Conservation (phyloP, 2,797 vertebrate species). For the Typhlichthys subterraneus region DNA sequence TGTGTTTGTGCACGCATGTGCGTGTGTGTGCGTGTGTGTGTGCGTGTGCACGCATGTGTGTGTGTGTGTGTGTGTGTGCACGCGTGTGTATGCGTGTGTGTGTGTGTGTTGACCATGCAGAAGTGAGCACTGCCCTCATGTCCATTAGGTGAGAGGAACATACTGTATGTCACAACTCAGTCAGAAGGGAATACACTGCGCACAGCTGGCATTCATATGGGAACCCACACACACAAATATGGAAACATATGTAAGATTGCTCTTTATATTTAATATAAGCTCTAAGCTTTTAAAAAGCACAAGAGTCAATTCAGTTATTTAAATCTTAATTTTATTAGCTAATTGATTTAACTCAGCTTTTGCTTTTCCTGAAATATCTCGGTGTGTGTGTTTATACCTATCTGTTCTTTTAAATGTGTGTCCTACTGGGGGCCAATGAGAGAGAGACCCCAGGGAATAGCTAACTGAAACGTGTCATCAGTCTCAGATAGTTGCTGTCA, state of each 20-base stretch:
- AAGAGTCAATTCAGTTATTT: background rate
- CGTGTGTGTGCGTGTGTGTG: constrained; percentile 7
- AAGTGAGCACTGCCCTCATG: constrained; percentile 45
- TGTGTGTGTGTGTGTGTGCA: too few relatives aligned
- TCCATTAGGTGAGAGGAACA: constrained; percentile 61
- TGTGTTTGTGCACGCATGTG: background rate
- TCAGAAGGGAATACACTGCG: constrained; percentile 63
- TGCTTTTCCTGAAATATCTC: background rate
- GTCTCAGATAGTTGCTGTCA: constrained; percentile 63
- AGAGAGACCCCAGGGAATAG: constrained; percentile 38
- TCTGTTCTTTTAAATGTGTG: constrained; percentile 17
- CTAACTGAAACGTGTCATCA: constrained; percentile 65
- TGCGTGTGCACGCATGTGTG: too few relatives aligned
- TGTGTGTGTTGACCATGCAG: constrained; percentile 23
- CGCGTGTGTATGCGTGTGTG: background rate
- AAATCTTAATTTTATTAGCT: background rate
- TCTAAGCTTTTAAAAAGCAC: background rate
- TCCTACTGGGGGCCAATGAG: constrained; percentile 61
- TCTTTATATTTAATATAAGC: constrained; percentile 2
- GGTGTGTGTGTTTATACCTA: background rate
- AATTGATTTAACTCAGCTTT: background rate
- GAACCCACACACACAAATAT: constrained; percentile 13
- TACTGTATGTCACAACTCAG: constrained; percentile 64
- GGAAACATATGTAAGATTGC: constrained; percentile 28
- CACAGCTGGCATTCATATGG: constrained; percentile 55